Evolutionary conservation across 2,797 vertebrate species (phyloP).

Genomic region (Alcedo quadribrachys): DNA sequence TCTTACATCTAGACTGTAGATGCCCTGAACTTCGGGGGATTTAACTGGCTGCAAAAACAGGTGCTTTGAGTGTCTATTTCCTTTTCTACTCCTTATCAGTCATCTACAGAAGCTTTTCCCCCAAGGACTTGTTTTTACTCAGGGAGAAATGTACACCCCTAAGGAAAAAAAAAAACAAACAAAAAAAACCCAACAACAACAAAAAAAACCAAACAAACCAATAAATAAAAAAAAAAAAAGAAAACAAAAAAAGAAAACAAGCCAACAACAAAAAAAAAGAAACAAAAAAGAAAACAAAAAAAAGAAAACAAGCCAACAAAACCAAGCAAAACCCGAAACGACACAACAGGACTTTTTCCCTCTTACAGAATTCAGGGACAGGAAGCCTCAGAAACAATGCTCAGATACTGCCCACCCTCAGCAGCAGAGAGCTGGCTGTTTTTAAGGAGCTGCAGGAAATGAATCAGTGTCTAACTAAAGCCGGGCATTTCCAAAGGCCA

Average conservation of each 20-base stretch:
- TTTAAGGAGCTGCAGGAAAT: slow-evolving; percentile 75
- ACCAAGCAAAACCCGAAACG: neutral
- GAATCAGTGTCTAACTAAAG: slow-evolving; percentile 58
- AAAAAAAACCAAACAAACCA: neutral
- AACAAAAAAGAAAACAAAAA: neutral
- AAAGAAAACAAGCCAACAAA: neutral
- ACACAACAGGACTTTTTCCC: neutral
- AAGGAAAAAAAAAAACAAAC: neutral
- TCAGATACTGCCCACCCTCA: slow-evolving; percentile 46
- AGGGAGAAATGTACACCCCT: neutral
- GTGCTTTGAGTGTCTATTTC: slow-evolving; percentile 19
- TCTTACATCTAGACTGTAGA: slow-evolving; percentile 27
- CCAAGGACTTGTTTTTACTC: slow-evolving; percentile 21
- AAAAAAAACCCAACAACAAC: neutral
- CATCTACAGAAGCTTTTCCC: slow-evolving; percentile 42
- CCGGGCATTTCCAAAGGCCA: slow-evolving; percentile 57
- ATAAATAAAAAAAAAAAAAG: neutral
- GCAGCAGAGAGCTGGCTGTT: slow-evolving; percentile 58
- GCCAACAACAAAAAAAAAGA: neutral
- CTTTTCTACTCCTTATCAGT: slow-evolving; percentile 59
- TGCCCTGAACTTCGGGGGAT: neutral
- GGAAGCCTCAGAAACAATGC: slow-evolving; percentile 73
- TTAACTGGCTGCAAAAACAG: neutral
- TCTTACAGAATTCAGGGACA: slow-evolving; percentile 45
- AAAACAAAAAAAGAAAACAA: neutral